A percentile compares a stretch with the other conserved stretches of the same genome.
phyloP scores from a whole-genome alignment of 2,797 vertebrate genomes.

The Pelodytes ibericus region DNA sequence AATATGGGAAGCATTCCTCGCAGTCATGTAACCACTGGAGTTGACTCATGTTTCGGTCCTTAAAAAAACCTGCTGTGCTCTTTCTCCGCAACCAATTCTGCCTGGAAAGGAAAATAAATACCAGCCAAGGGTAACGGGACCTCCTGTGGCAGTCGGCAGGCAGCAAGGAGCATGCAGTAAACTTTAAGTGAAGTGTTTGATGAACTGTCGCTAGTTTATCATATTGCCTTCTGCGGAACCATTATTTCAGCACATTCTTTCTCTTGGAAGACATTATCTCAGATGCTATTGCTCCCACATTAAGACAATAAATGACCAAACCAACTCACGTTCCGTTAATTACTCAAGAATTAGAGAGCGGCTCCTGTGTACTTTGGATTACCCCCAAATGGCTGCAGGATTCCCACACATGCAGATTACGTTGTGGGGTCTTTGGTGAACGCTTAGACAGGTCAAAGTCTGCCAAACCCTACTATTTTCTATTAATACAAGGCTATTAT shows the following conservation, averaged over 20 bases:
- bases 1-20: not conserved
- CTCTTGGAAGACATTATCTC: constrained; percentile 22
- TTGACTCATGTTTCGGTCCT: not conserved
- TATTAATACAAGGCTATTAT: constrained; percentile 58
- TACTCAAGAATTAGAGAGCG: constrained; percentile 53
- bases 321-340: constrained; percentile 58
- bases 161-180: too few species aligned
- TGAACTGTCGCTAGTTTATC: rapidly evolving
- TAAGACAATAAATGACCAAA: constrained; percentile 61
- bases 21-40: not conserved
- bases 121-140: constrained; percentile 13
- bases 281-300: constrained; percentile 58
- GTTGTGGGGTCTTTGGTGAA: constrained; percentile 60
- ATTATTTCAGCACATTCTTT: not conserved
- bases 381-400: constrained; percentile 59
- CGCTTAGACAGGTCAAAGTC: constrained; percentile 21
- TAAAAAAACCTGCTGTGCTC: not conserved
- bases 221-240: not conserved
- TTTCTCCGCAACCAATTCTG: not conserved
- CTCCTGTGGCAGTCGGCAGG: not conserved
- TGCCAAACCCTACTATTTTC: constrained; percentile 62
- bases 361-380: constrained; percentile 59
- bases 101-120: constrained; percentile 15
- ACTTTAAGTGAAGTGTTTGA: not conserved
- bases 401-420: constrained; percentile 65